Evolutionary conservation across 2,113 vertebrate genomes (phyloP), one percentile per base, ranked within the genome.

Genomic region (Blennius ocellaris): DNA sequence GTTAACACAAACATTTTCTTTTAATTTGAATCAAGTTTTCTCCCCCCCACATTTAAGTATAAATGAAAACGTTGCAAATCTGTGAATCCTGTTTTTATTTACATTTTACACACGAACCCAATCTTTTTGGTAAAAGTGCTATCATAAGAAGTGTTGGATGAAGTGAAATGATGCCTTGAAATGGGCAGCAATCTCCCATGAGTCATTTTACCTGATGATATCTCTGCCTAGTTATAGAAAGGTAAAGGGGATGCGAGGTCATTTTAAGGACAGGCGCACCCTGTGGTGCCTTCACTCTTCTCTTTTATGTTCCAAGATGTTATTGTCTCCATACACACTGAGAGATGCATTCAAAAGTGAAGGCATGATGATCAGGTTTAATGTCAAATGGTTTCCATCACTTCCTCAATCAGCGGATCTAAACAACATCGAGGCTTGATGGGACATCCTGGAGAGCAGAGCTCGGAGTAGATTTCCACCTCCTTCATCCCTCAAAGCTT

Each of bases 401-500:
- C 74, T 61, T 82, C 57, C 67, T 79, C 74, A 80, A 73, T 85
- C 87, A 85, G 82, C 75, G 79, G 69, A 85, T 90, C 61, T 66
- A 59, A 85, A 86, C 70, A 77, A 72, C 76, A 69, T 54, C 44
- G 37, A 69, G 76, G 62, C 75, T 87, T 89, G 76, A 87, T 82
- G 80, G 69, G 78, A 88, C 52, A 17, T 89, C 87, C 73, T 79
- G 76, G 69, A 85, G 87, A 67, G 86, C 64, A 58, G 58, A 81
- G 70, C 72, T 75, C 6, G 51, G 45, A 66, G 74, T 88, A 71
- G 78, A 87, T 87, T 90, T 80, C 68, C 62, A 84, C 75, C 49
- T 77, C 84, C 84, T 86, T 86, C 85, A 85, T 87, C 76, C 70
- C 83, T 87, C 83, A 84, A 82, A 89, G 88, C 82, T 77, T 82